Base-by-base conservation (phyloP, 2,797 vertebrate species). In the Intellagama lesueurii region DNA sequence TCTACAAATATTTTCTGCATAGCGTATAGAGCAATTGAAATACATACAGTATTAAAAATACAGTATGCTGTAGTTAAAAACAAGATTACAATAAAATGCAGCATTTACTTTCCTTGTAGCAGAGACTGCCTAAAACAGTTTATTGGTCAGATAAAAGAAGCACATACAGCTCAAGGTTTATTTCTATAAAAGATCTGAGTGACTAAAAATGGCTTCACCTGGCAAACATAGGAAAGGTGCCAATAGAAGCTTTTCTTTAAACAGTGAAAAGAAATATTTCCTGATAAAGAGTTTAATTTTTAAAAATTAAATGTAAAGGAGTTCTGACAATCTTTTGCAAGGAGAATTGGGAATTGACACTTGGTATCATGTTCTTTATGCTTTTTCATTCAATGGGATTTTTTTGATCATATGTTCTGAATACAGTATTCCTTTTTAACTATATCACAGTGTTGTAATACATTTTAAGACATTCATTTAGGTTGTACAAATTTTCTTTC, bases 361-460 rank as follows among this genome's bases (percentile, higher is more conserved):
- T 68, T 52, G 40, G 4, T 32, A n/a, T 12, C 5, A 40, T 11
- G 24, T 30, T 66, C 52, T 82, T 83, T 83, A 76, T 68, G 26
- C 52, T 1, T 86, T 1, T 0, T 64, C 12, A 32, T 5, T 64
- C 87, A 92, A 85, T 28, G 2, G 30, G 1, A 44, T 0, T 1
- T 89, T 87, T 80, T 68, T 40, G 68, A n/a, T 35, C 12, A 73
- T 47, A 12, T 16, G 0, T 47, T 52, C 44, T 44, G 6, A 72
- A 17, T 12, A n/a, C n/a, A n/a, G n/a, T n/a, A 52, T 66, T 30
- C 7, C 5, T 52, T 28, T 69, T 73, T 0, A 5, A 0, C 16
- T 5, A 56, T 66, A 47, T 56, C 22, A 69, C 84, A 60, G 64
- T 64, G 47, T 11, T 47, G 14, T 44, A 49, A 72, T 19, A 69